Percentiles rank a stretch among this genome's conserved stretches.
These are phyloP conservation scores for Glyptemys insculpta DNA, from an alignment of 2,797 vertebrate genomes.

Conservation along the genomic window DNA sequence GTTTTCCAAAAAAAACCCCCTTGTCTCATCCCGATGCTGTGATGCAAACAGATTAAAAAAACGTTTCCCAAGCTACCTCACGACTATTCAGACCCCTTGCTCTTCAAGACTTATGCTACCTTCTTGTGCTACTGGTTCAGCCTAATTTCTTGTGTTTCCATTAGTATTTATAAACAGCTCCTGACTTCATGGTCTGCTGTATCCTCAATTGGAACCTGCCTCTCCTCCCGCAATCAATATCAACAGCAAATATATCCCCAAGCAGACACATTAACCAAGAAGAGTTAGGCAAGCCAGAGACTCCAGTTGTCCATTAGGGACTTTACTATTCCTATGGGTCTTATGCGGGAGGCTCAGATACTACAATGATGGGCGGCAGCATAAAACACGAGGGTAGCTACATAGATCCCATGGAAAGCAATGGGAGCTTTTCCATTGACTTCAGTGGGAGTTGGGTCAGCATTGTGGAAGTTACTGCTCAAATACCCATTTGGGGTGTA, in stretches of 20 bases:
- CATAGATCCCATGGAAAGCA: neutral
- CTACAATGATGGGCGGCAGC: neutral
- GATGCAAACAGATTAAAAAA: neutral
- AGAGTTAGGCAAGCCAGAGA: neutral
- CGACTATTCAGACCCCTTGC: neutral
- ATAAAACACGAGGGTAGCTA: neutral
- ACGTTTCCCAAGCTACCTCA: no score
- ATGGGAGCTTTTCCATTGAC: neutral
- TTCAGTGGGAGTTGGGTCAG: neutral
- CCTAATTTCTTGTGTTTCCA: neutral
- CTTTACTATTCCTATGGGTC: neutral
- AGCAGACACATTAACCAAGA: accelerated
- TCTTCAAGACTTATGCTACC: conserved; percentile 2
- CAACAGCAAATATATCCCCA: neutral
- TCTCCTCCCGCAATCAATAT: neutral
- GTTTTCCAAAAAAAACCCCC: neutral
- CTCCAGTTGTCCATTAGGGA: neutral
- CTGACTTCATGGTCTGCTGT: neutral
- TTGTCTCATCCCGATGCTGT: neutral
- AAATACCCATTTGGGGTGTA: neutral
- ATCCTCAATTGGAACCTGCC: neutral
- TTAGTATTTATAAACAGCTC: neutral
- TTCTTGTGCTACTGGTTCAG: neutral
- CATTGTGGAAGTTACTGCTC: neutral
- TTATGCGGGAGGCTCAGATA: neutral